These are phyloP conservation scores for Drosophila rellima DNA, from an alignment of 2,888 invertebrate species.

Conservation along the genomic window DNA sequence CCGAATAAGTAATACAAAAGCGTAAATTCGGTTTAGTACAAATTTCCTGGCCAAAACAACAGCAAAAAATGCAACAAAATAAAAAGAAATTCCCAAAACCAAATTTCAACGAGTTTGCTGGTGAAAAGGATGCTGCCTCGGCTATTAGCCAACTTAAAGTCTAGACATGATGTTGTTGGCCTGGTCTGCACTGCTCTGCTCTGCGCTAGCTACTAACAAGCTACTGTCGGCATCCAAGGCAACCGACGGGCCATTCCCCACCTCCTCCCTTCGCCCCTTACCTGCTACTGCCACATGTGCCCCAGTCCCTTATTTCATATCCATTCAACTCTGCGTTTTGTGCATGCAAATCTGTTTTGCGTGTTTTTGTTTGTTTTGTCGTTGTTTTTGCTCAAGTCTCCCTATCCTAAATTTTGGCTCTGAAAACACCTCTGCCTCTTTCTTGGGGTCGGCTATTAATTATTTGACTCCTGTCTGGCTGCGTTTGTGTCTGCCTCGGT, in stretches of 20 bases:
- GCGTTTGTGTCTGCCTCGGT: conserved; percentile 52
- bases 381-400: conserved; percentile 49
- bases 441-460: conserved; percentile 64
- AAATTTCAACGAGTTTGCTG: conserved; percentile 43
- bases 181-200: conserved; percentile 9
- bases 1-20: conserved; percentile 79
- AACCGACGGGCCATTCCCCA: conserved; percentile 51
- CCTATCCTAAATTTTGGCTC: not conserved
- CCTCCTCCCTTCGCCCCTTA: not conserved
- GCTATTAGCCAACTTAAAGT: conserved; percentile 79
- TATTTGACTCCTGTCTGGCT: conserved; percentile 78
- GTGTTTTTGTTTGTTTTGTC: conserved; percentile 64
- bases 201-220: conserved; percentile 59
- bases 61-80: conserved; percentile 12
- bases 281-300: conserved; percentile 40
- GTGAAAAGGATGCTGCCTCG: conserved; percentile 53
- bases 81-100: conserved; percentile 32
- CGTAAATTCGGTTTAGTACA: conserved; percentile 74
- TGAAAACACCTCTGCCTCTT: conserved; percentile 5
- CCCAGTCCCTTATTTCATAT: conserved; percentile 19
- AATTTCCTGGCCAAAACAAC: conserved; percentile 55
- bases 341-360: conserved; percentile 76
- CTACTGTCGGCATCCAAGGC: conserved; percentile 76
- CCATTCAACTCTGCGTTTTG: conserved; percentile 58
- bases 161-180: conserved; percentile 58